phyloP scores from a whole-genome alignment of 2,888 invertebrate species.

The Apodemia mormo region DNA sequence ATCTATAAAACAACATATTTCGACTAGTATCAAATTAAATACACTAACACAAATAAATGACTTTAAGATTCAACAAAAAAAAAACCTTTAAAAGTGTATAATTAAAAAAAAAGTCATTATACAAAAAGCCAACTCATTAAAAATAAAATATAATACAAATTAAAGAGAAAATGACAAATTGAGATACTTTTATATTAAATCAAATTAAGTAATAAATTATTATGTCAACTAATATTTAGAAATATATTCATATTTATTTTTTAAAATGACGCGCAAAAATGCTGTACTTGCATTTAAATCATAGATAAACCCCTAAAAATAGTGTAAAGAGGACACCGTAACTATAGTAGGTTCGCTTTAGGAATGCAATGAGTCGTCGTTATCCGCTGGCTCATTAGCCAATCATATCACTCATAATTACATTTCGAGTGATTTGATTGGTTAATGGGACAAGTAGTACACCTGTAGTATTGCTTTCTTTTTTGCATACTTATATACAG shows the following conservation, averaged over 20 bases:
- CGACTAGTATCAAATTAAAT: constrained; percentile 34
- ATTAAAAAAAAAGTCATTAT: neutral
- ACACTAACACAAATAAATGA: constrained; percentile 22
- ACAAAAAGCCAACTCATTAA: neutral
- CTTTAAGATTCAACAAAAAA: neutral
- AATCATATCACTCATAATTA: too few relatives aligned
- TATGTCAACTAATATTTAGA: neutral
- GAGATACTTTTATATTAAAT: neutral
- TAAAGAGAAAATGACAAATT: too few relatives aligned
- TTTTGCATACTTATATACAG: too few relatives aligned
- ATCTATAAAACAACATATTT: neutral
- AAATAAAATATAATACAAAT: neutral
- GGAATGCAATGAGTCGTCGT: too few relatives aligned
- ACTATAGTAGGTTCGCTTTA: too few relatives aligned
- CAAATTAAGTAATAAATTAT: neutral
- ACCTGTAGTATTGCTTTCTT: too few relatives aligned
- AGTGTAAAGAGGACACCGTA: too few relatives aligned
- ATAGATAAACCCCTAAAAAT: too few relatives aligned
- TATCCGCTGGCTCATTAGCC: too few relatives aligned
- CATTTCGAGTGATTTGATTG: too few relatives aligned
- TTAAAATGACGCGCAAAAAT: neutral
- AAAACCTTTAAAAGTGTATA: neutral
- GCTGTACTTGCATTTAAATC: too few relatives aligned
- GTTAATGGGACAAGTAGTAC: too few relatives aligned
- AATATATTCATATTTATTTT: neutral